Evolutionary conservation across 2,888 invertebrate species (phyloP).

Genomic region (Geophilus truncorum): DNA sequence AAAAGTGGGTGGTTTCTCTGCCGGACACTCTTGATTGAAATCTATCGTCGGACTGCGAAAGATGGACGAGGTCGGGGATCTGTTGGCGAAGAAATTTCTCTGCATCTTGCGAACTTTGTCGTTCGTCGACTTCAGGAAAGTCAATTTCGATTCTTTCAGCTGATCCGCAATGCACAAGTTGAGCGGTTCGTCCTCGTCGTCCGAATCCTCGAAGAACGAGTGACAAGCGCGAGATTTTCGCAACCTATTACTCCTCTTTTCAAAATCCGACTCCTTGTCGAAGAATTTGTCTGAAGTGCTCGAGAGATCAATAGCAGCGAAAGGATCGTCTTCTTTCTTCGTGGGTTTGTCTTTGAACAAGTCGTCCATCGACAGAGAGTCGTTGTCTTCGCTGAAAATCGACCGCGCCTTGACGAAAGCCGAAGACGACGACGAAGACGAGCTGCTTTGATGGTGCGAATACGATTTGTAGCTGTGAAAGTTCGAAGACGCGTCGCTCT

Average conservation of each 20-base stretch:
- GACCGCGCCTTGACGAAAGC: neutral
- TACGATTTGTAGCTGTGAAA: neutral
- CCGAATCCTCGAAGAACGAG: slow-evolving; percentile 27
- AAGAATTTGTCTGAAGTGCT: neutral
- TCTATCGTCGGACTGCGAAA: slow-evolving; percentile 22
- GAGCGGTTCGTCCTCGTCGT: slow-evolving; percentile 59
- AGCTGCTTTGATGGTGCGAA: neutral
- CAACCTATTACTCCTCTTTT: neutral
- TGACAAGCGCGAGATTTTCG: slow-evolving; percentile 23
- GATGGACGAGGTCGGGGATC: slow-evolving; percentile 6
- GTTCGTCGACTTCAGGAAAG: neutral
- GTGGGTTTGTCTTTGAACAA: neutral
- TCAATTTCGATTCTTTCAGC: neutral
- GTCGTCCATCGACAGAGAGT: slow-evolving; percentile 6
- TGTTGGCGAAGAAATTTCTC: slow-evolving; percentile 13
- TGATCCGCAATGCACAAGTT: slow-evolving; percentile 73
- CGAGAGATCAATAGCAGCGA: slow-evolving; percentile 25
- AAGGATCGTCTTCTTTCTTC: neutral
- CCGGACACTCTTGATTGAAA: neutral
- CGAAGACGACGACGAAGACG: neutral
- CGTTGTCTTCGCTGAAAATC: neutral
- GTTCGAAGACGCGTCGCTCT: neutral
- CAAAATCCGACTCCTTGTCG: neutral
- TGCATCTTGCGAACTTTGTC: neutral
- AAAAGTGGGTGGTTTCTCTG: neutral